A percentile compares a stretch with the other conserved stretches of the same genome.
These are phyloP conservation scores for Thaumatotibia leucotreta DNA, from an alignment of 1,140 invertebrate genomes.

Conservation along the genomic window DNA sequence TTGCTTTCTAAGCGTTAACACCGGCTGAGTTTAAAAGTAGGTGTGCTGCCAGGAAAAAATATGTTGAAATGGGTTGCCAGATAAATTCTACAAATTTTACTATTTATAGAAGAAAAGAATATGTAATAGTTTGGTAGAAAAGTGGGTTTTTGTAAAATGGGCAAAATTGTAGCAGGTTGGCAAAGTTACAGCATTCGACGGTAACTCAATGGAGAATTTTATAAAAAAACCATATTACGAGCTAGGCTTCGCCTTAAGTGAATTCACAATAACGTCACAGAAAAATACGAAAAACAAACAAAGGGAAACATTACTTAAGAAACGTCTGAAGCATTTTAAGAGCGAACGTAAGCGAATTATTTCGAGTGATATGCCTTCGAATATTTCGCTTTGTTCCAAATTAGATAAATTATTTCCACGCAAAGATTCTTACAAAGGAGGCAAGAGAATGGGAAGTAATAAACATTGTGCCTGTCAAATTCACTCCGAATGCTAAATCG, in stretches of 20 bases:
- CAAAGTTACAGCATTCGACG: no score
- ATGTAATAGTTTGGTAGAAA: no score
- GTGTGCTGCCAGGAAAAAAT: no score
- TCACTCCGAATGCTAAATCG: conserved; percentile 50
- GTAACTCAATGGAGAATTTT: not conserved
- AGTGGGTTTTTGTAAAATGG: no score
- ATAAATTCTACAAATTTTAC: not conserved
- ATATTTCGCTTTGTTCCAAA: conserved; percentile 51
- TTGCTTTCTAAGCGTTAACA: no score
- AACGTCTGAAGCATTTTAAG: conserved; percentile 13
- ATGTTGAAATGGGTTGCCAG: no score
- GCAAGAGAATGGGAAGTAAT: conserved; percentile 36
- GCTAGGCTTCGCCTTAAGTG: not conserved
- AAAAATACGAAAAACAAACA: conserved; percentile 24
- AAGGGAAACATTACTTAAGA: conserved; percentile 6
- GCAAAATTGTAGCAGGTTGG: no score
- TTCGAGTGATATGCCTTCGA: conserved; percentile 15
- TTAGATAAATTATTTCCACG: conserved; percentile 58
- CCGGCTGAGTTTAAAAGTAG: no score
- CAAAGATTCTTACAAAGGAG: conserved; percentile 46
- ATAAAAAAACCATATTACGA: not conserved
- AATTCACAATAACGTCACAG: conserved; percentile 14
- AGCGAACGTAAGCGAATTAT: conserved; percentile 10
- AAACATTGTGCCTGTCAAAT: conserved; percentile 58
- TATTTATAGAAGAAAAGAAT: no score